Evolutionary conservation across 2,797 vertebrate genomes (phyloP).

Genomic region (Amazonetta brasiliensis): DNA sequence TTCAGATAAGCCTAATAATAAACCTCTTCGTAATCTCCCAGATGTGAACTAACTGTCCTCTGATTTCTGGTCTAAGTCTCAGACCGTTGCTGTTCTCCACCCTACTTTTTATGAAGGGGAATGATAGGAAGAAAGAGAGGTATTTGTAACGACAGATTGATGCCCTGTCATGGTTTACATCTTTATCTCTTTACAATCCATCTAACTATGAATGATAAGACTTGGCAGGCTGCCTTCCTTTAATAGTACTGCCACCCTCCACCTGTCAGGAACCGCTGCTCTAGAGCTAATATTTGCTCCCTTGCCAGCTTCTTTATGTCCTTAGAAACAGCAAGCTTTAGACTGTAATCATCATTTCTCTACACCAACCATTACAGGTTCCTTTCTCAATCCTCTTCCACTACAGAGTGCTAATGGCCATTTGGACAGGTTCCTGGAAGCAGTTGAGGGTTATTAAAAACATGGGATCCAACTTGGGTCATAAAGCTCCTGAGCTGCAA

Average conservation of each 20-base stretch:
- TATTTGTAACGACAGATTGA: not conserved
- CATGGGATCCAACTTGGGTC: not conserved
- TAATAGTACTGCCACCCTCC: not conserved
- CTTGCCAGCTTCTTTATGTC: not conserved
- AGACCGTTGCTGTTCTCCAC: not conserved
- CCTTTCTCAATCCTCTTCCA: not conserved
- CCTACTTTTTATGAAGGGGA: not conserved
- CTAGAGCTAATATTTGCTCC: not conserved
- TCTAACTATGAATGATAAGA: not conserved
- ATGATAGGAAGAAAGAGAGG: not conserved
- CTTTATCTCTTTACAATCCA: not conserved
- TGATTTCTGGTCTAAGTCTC: not conserved
- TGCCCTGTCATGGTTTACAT: not conserved
- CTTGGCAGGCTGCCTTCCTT: not conserved
- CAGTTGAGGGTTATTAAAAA: not conserved
- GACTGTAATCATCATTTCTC: not conserved
- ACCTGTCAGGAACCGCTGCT: not conserved
- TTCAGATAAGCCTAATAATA: not conserved
- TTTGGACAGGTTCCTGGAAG: not conserved
- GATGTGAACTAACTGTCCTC: not conserved
- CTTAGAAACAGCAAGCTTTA: not conserved
- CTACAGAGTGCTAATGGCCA: rapidly evolving
- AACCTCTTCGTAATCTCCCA: not conserved
- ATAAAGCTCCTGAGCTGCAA: not conserved
- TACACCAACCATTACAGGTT: not conserved